Evolutionary conservation across 2,113 vertebrate species (phyloP), one percentile per base, ranked within the genome.

Genomic region (Anolis carolinensis): DNA sequence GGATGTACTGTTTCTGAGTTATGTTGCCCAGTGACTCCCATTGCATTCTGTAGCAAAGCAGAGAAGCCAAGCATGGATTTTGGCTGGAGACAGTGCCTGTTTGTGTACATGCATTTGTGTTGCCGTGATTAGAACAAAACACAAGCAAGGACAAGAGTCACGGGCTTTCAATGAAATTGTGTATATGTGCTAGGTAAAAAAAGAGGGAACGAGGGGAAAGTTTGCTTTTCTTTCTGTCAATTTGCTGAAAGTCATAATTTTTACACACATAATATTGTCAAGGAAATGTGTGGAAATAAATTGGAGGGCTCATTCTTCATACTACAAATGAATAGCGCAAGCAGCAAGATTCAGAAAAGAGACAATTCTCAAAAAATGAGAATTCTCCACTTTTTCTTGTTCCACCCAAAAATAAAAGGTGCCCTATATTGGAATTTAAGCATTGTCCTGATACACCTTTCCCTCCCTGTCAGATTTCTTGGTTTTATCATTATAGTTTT

Each of bases 1-100:
- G 34, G 79, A 55, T 74, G 52, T 59, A 18, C 6, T 79, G 21
- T 36, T 63, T 39, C 34, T 77, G 67, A 86, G 76, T 44, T 74
- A 79, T 25, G 20, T 30, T 72, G 72, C 67, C 72, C 67, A 39
- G 14, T 71, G 67, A 63, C 50, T 62, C 73, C 59, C 32, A 52
- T 52, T 73, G 52, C 11, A 63, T 50, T 81, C 55, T 82, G 10
- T 71, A 63, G 82, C 52, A 79, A 72, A 50, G 48, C 21, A 81
- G 50, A 71, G 59, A 76, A 81, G 50, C 30, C 48, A 55, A 82
- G 20, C 32, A 71, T 65, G 32, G 18, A 73, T 79, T 79, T 82
- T 89, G 75, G 67, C 55, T 74, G 74, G 44, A 82, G 39, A 67
- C 65, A 25, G 27, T 73, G 25, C 23, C 1, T n/a, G 44, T 89